Base-by-base conservation (phyloP, 1,140 invertebrate genomes). In the Sminthurides bifidus region DNA sequence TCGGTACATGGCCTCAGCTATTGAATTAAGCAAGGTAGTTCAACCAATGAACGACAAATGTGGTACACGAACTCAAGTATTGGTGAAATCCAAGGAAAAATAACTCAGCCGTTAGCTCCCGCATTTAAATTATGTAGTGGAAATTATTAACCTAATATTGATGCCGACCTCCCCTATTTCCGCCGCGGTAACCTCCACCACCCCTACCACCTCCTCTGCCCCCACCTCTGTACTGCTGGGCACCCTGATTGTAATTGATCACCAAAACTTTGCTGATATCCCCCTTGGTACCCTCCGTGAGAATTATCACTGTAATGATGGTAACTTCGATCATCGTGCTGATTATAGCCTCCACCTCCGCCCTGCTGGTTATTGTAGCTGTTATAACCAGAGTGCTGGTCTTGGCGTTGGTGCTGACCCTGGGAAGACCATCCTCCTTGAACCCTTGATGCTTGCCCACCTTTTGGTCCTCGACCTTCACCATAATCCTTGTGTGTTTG, bases 361-460 rank as follows among this genome's bases (percentile, higher is more conserved):
- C 52, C 52, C 14, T 38, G 35, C 26, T 27, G 31, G 14, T 10
- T 8, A 5, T 17, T 21, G 21, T 35, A n/a, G n/a, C n/a, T n/a
- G n/a, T n/a, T n/a, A 35, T 50, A 40, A 30, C 31, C 24, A 31
- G 40, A 35, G 14, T 56, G 44, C 17, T 56, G 49, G 4, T 52
- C 12, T 19, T 51, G 23, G 19, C 35, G 31, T n/a, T 54, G n/a
- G n/a, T 48, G 10, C 8, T 10, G 6, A 26, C 45, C 27, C 5
- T 33, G 26, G 23, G 15, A 15, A 6, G 50, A 46, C 56, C 56
- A 58, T 14, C 50, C 50, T 10, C 55, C 55, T 35, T 57, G 55
- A 10, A 57, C 55, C 44, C 40, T 52, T 52, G 3, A 37, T 6
- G 4, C 4, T 19, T 51, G 30, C 19, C 53, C 54, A 41, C 56